These are phyloP conservation scores for Marisa cornuarietis DNA, from an alignment of 1,140 invertebrate genomes.

Conservation along the genomic window DNA sequence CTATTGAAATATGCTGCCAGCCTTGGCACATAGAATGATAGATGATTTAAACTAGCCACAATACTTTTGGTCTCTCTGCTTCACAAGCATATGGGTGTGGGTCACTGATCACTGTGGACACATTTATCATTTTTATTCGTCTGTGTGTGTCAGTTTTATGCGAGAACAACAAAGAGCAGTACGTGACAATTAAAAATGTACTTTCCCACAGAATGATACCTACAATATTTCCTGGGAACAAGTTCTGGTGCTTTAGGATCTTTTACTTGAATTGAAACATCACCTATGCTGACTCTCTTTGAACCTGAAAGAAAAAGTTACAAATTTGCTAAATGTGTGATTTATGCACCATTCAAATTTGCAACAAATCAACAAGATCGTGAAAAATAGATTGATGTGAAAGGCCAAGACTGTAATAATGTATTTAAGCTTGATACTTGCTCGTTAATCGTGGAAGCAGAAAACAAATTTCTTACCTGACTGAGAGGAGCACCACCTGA, in stretches of 20 bases:
- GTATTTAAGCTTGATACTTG: not conserved
- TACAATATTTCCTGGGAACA: conserved; percentile 86
- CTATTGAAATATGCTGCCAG: too few species aligned
- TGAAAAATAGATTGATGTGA: not conserved
- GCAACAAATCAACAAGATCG: not conserved
- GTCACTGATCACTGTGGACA: too few species aligned
- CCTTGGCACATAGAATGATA: not conserved
- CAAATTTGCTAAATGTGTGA: not conserved
- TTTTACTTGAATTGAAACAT: conserved; percentile 44
- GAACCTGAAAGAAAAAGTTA: conserved; percentile 33
- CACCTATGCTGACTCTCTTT: conserved; percentile 50
- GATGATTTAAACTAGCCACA: not conserved
- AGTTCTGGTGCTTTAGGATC: conserved; percentile 72
- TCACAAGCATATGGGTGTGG: not conserved
- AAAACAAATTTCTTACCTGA: not conserved
- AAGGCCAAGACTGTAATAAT: not conserved
- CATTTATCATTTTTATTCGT: not conserved
- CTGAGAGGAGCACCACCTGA: conserved; percentile 17
- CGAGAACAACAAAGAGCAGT: not conserved
- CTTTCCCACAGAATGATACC: conserved; percentile 62
- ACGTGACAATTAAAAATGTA: not conserved
- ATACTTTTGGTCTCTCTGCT: not conserved
- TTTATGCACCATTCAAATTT: not conserved
- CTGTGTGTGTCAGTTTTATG: not conserved
- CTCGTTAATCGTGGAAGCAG: not conserved